phyloP scores from a whole-genome alignment of 2,113 vertebrate genomes.

The Pelvicachromis taeniatus region DNA sequence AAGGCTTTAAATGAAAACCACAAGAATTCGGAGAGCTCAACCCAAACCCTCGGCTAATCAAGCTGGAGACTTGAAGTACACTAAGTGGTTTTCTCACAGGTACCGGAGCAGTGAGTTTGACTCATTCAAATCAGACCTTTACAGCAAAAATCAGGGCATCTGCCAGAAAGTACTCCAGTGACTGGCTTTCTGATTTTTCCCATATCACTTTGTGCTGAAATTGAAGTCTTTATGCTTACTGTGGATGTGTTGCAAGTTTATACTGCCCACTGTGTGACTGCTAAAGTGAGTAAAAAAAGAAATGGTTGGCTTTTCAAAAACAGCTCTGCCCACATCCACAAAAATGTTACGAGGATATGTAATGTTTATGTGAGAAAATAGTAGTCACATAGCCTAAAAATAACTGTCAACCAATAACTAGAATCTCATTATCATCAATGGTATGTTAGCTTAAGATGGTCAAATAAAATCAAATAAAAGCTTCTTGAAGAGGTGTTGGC shows the following conservation, averaged over 20 bases:
- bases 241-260: constrained; percentile 28
- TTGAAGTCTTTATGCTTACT: constrained; percentile 4
- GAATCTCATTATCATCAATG: not conserved
- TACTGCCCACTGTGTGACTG: constrained; percentile 23
- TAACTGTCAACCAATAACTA: not conserved
- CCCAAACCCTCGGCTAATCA: constrained; percentile 59
- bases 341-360: constrained; percentile 34
- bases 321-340: constrained; percentile 28
- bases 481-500: not conserved
- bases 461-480: not conserved
- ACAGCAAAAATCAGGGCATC: constrained; percentile 27
- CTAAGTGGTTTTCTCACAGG: constrained; percentile 47
- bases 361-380: not conserved
- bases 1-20: constrained; percentile 64
- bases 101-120: constrained; percentile 22
- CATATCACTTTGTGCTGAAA: constrained; percentile 3
- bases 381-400: constrained; percentile 10
- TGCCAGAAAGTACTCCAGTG: constrained; percentile 50
- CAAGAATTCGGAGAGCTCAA: constrained; percentile 43
- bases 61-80: constrained; percentile 25
- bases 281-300: constrained; percentile 35
- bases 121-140: constrained; percentile 13
- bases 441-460: not conserved
- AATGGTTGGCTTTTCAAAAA: constrained; percentile 33
- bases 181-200: constrained; percentile 11